Percentiles rank a stretch among this genome's conserved stretches.
These are phyloP conservation scores for Neodiprion lecontei DNA, from an alignment of 1,140 invertebrate genomes.

Conservation along the genomic window DNA sequence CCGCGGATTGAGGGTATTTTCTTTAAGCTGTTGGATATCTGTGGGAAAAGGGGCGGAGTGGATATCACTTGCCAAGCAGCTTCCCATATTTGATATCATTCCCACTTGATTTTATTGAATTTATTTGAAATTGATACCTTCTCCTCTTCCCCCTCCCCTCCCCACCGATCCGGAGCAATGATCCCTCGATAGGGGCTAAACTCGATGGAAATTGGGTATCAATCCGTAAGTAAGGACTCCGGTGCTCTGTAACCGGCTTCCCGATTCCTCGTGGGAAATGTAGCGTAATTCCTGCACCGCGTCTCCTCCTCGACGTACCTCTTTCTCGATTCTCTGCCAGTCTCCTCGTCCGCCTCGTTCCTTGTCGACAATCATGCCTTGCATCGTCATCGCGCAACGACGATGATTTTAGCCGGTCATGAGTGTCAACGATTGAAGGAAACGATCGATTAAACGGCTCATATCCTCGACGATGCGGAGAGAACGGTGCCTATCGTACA, in stretches of 20 bases:
- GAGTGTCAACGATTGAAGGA: too few species aligned
- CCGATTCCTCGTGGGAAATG: conserved; percentile 50
- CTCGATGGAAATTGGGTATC: conserved; percentile 56
- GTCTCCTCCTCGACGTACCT: conserved; percentile 32
- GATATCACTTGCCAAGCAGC: neutral
- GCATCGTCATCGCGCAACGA: neutral
- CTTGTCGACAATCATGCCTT: neutral
- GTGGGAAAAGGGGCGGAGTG: neutral
- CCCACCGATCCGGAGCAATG: conserved; percentile 39
- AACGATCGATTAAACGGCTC: too few species aligned
- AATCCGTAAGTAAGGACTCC: conserved; percentile 53
- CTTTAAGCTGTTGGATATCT: too few species aligned
- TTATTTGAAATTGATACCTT: conserved; percentile 43
- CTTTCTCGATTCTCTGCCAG: conserved; percentile 23
- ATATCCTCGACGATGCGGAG: too few species aligned
- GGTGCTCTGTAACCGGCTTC: conserved; percentile 35
- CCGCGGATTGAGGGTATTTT: neutral
- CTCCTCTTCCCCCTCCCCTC: neutral
- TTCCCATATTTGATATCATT: neutral
- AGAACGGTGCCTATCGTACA: neutral
- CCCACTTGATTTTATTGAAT: conserved; percentile 42
- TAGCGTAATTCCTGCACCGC: conserved; percentile 31
- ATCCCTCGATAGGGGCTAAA: conserved; percentile 48
- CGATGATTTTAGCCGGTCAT: neutral
- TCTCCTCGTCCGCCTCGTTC: conserved; percentile 11